Percentiles rank a stretch among this genome's conserved stretches.
Evolutionary conservation across 2,113 vertebrate species (phyloP).

Genomic region (Columba janthina): DNA sequence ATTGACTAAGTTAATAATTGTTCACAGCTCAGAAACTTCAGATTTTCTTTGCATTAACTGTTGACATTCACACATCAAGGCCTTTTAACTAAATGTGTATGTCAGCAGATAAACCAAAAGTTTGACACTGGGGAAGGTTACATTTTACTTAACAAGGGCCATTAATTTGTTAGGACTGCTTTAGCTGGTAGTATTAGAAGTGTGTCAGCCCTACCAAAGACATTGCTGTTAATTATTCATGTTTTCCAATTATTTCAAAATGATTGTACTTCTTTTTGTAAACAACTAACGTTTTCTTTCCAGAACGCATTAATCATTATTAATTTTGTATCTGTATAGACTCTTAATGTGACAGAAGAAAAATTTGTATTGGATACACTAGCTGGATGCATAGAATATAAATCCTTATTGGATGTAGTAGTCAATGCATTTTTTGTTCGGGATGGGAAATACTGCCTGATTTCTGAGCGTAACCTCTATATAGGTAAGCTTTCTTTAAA

Average conservation of each 20-base stretch:
- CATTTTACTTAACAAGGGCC: background rate
- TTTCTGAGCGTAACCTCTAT: conserved; percentile 79
- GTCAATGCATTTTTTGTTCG: conserved; percentile 82
- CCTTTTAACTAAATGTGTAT: background rate
- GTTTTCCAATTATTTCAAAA: background rate
- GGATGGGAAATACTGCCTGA: conserved; percentile 70
- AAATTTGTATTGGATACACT: conserved; percentile 81
- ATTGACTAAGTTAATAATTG: background rate
- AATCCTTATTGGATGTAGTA: conserved; percentile 80
- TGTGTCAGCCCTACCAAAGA: background rate
- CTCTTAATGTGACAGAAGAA: conserved; percentile 60
- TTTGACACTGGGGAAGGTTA: background rate
- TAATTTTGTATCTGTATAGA: conserved; percentile 35
- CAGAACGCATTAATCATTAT: background rate
- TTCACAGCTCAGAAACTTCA: background rate
- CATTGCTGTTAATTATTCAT: background rate
- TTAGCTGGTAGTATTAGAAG: background rate
- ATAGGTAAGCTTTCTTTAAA: conserved; percentile 74
- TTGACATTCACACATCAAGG: conserved; percentile 9
- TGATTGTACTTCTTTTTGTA: background rate
- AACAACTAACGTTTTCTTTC: background rate
- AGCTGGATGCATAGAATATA: conserved; percentile 85
- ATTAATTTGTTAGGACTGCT: background rate
- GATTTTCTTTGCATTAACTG: background rate
- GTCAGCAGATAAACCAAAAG: background rate